A percentile compares a stretch with the other conserved stretches of the same genome.
Evolutionary conservation across 2,797 vertebrate genomes (phyloP).

Genomic region (Cottoperca gobio): DNA sequence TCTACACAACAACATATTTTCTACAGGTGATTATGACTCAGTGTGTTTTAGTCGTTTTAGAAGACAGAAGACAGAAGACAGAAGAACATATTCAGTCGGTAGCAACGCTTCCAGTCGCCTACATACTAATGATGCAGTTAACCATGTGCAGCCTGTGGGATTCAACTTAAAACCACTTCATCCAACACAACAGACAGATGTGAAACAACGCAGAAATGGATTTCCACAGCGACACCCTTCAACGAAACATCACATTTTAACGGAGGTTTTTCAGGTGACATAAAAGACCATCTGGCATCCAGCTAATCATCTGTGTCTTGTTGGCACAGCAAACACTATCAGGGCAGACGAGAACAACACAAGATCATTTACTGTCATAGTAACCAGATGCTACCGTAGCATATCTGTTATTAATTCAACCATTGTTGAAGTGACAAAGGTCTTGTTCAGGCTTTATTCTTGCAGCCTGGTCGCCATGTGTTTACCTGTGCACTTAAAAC

Average conservation of each 20-base stretch:
- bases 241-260: slow-evolving; percentile 16
- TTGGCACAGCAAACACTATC: not conserved
- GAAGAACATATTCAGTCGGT: not conserved
- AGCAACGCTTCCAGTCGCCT: not conserved
- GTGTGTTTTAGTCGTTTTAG: not conserved
- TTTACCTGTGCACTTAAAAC: not conserved
- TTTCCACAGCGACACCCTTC: slow-evolving; percentile 13
- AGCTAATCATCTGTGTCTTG: slow-evolving; percentile 8
- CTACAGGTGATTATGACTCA: not conserved
- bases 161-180: slow-evolving; percentile 18
- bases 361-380: not conserved
- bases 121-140: slow-evolving; percentile 23
- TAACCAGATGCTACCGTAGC: not conserved
- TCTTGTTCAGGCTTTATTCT: not conserved
- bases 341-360: not conserved
- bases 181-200: slow-evolving; percentile 6
- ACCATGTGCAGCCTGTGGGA: not conserved
- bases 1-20: no score
- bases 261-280: slow-evolving; percentile 15
- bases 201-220: slow-evolving; percentile 8
- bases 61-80: not conserved
- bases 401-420: not conserved
- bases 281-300: slow-evolving; percentile 22
- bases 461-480: not conserved
- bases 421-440: not conserved